Conservation (phyloP, 2,888 invertebrate genomes). For the Phrixothrix hirtus region DNA sequence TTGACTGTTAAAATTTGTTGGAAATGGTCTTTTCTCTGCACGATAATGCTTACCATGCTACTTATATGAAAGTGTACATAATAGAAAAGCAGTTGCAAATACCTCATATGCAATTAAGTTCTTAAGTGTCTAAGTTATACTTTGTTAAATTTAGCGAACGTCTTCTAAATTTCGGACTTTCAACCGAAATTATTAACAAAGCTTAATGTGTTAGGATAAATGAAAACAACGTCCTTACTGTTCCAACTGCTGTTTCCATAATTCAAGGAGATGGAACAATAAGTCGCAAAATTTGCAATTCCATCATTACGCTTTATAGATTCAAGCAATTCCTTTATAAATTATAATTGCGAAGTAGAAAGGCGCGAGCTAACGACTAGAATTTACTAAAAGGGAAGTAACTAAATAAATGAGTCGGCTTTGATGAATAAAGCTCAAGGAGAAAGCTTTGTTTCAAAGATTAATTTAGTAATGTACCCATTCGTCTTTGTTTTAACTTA, state of each 20-base stretch:
- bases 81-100: no score
- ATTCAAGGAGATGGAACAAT: slow-evolving; percentile 30
- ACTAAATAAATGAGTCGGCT: slow-evolving; percentile 55
- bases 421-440: slow-evolving; percentile 54
- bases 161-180: no score
- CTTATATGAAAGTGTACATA: no score
- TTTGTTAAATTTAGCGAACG: no score
- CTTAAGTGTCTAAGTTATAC: no score
- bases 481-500: slow-evolving; percentile 51
- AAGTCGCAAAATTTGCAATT: slow-evolving; percentile 33
- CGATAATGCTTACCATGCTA: no score
- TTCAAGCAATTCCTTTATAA: slow-evolving; percentile 31
- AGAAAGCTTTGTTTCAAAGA: slow-evolving; percentile 55
- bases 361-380: slow-evolving; percentile 47
- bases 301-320: slow-evolving; percentile 28
- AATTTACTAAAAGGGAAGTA: slow-evolving; percentile 48
- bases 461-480: slow-evolving; percentile 56
- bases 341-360: slow-evolving; percentile 37
- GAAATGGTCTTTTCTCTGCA: no score
- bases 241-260: slow-evolving; percentile 18
- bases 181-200: slow-evolving; percentile 2
- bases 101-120: no score
- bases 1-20: no score
- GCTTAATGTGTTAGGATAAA: slow-evolving; percentile 5
- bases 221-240: no score